Conservation (phyloP, 2,888 invertebrate genomes). For the Trachelus tabidus region DNA sequence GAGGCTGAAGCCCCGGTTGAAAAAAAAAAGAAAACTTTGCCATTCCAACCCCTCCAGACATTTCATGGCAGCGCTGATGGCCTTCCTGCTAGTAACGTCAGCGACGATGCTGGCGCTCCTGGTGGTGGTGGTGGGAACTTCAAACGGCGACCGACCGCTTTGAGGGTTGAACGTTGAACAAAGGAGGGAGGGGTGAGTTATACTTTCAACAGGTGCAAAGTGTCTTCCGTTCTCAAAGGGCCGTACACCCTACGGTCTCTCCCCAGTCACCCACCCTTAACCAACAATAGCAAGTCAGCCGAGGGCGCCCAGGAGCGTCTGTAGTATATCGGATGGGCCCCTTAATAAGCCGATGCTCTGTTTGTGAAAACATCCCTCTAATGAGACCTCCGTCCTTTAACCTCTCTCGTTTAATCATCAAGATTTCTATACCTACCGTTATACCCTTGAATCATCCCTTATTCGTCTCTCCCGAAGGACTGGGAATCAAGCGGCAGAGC, state of each 20-base stretch:
- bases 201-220: conserved; percentile 51
- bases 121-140: background rate
- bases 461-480: background rate
- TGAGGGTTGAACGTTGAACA: background rate
- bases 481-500: background rate
- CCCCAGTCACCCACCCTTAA: background rate
- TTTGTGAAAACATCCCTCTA: conserved; percentile 14
- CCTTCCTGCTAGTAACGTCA: background rate
- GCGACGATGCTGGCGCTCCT: background rate
- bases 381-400: conserved; percentile 12
- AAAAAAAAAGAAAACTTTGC: background rate
- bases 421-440: background rate
- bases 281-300: background rate
- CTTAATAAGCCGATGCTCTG: conserved; percentile 20
- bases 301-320: background rate
- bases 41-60: background rate
- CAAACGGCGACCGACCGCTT: conserved; percentile 3
- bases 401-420: background rate
- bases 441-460: background rate
- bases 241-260: background rate
- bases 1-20: background rate
- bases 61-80: background rate
- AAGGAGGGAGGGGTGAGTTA: conserved; percentile 10
- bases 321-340: conserved; percentile 3
- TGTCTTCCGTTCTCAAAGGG: conserved; percentile 30